phyloP scores from a whole-genome alignment of 2,888 invertebrate genomes.

The Chelonus formosanus region DNA sequence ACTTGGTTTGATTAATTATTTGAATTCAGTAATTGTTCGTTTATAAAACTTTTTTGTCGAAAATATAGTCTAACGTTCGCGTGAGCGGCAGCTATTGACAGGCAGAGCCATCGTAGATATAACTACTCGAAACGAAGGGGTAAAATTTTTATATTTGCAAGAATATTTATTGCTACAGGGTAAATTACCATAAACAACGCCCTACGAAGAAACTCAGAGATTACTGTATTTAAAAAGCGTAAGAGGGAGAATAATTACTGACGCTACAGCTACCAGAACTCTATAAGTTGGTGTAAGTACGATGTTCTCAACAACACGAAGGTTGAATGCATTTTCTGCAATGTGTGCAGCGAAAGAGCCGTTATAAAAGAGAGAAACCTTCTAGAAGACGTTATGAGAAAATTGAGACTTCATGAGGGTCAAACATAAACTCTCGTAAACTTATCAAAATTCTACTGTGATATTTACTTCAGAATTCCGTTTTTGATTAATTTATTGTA shows the following conservation, averaged over 20 bases:
- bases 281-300: slow-evolving; percentile 28
- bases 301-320: slow-evolving; percentile 14
- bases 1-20: too few relatives aligned
- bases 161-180: slow-evolving; percentile 60
- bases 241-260: slow-evolving; percentile 57
- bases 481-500: too few relatives aligned
- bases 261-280: slow-evolving; percentile 44
- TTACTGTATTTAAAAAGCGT: slow-evolving; percentile 59
- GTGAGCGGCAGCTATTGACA: slow-evolving; percentile 56
- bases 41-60: too few relatives aligned
- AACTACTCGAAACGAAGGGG: slow-evolving; percentile 43
- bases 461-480: too few relatives aligned
- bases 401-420: slow-evolving; percentile 29
- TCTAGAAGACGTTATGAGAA: slow-evolving; percentile 6
- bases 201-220: slow-evolving; percentile 56
- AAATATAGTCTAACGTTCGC: slow-evolving; percentile 37
- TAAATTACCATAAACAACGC: slow-evolving; percentile 62
- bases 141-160: slow-evolving; percentile 62
- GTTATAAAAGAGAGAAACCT: slow-evolving; percentile 11
- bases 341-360: slow-evolving; percentile 7
- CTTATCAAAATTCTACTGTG: not conserved
- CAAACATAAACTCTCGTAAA: slow-evolving; percentile 28
- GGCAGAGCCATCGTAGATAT: slow-evolving; percentile 13
- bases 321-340: slow-evolving; percentile 21
- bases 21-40: too few relatives aligned